phyloP scores from a whole-genome alignment of 2,113 vertebrate species.

The Pseudorectes ferrugineus region DNA sequence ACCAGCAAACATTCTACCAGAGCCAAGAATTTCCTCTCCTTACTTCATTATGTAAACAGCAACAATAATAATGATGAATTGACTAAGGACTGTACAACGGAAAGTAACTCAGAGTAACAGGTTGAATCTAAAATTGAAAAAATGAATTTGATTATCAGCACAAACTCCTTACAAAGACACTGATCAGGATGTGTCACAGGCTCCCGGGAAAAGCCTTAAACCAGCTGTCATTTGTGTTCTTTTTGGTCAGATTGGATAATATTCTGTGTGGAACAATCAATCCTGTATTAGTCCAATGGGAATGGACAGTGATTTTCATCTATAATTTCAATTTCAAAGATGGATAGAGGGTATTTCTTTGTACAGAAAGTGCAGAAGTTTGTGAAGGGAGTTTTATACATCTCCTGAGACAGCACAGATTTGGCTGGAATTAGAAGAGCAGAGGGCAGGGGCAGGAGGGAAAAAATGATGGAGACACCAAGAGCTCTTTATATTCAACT shows the following conservation, averaged over 20 bases:
- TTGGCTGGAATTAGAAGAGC: neutral
- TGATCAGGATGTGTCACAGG: neutral
- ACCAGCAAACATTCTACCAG: neutral
- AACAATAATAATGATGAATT: neutral
- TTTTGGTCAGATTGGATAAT: constrained; percentile 1
- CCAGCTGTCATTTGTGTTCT: neutral
- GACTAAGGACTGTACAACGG: neutral
- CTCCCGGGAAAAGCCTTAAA: neutral
- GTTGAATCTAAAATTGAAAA: neutral
- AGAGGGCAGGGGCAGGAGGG: neutral
- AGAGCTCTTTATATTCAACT: neutral
- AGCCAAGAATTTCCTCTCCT: neutral
- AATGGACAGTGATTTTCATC: neutral
- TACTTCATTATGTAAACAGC: neutral
- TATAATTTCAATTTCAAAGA: constrained; percentile 33
- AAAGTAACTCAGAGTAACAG: neutral
- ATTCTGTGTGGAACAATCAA: neutral
- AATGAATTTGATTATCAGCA: neutral
- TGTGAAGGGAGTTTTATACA: neutral
- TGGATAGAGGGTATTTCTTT: neutral
- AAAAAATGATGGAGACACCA: neutral
- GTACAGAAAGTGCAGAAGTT: neutral
- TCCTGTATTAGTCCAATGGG: neutral
- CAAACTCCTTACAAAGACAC: neutral
- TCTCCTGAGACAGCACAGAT: neutral